Evolutionary conservation across 2,888 invertebrate genomes (phyloP), one percentile per base, ranked within the genome.

Genomic region (Campopleginae sp.): DNA sequence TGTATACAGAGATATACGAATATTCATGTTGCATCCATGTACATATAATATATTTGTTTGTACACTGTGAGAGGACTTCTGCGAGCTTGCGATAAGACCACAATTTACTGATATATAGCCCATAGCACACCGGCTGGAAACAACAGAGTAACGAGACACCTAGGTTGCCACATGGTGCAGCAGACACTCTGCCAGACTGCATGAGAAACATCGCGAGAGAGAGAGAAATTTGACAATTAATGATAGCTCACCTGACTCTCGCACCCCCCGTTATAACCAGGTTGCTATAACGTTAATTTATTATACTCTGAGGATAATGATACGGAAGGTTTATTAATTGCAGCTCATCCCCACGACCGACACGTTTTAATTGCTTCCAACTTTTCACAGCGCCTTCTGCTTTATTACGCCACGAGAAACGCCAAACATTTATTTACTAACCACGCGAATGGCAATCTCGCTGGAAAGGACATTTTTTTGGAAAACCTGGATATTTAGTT

Each of bases 211-310:
- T 38, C 17, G 48, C n/a, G 48, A 46, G 71, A 51, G 46, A 54
- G 48, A 51, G 38, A 74, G 27, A 58, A 54, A 46, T 85, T 85
- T 82, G 66, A 80, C 85, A 87, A 87, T 86, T 87, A 87, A 87
- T 82, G 84, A 85, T 85, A n/a, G n/a, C 79, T 81, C 81, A 86
- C 85, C 86, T 85, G 84, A 79, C 82, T 75, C 71, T 76, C 71
- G 27, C 31, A 27, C 42, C 68, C 42, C 68, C 46, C 19, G 54
- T 74, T 70, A 80, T 76, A 82, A 85, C 85, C 66, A 80, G 82
- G 71, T 85, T 82, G 72, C 82, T 85, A 82, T 14, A 82, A 66
- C 82, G 76, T 70, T 85, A 80, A 80, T 85, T 82, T 82, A 85
- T 85, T 76, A 48, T 33, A 66, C 42, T 42, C 58, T 23, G 61